Percentiles rank a stretch among this genome's conserved stretches.
phyloP scores from a whole-genome alignment of 2,888 invertebrate genomes.

The Drosophila austrosaltans region DNA sequence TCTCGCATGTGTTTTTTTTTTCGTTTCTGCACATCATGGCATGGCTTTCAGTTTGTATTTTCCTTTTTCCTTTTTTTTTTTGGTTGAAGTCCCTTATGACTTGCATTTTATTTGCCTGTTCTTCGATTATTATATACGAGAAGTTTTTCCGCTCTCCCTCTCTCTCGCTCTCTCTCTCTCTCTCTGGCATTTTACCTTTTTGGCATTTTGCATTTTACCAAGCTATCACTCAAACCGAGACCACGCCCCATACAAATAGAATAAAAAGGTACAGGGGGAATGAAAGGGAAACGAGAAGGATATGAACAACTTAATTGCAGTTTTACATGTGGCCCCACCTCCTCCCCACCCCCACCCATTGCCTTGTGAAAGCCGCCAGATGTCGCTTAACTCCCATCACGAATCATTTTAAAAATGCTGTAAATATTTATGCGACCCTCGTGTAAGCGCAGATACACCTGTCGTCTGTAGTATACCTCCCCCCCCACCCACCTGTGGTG shows the following conservation, averaged over 20 bases:
- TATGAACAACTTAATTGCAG: slow-evolving; percentile 74
- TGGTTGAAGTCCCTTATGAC: slow-evolving; percentile 52
- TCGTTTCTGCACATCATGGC: slow-evolving; percentile 35
- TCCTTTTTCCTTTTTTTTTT: background rate
- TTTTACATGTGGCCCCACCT: slow-evolving; percentile 63
- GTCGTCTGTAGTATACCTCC: slow-evolving; percentile 20
- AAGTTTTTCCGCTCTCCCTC: slow-evolving; percentile 9
- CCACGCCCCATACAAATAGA: slow-evolving; percentile 10
- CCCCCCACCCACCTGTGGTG: background rate
- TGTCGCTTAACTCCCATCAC: slow-evolving; percentile 46
- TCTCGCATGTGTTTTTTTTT: background rate
- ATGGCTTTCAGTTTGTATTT: background rate
- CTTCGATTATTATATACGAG: slow-evolving; percentile 57
- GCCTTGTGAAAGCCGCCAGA: slow-evolving; percentile 64
- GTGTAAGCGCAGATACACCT: slow-evolving; percentile 57
- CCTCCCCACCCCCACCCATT: background rate
- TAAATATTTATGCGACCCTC: slow-evolving; percentile 68
- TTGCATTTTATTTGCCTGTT: slow-evolving; percentile 64
- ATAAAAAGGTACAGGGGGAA: background rate
- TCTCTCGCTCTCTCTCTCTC: slow-evolving; percentile 14
- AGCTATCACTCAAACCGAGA: slow-evolving; percentile 25
- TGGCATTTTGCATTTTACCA: slow-evolving; percentile 34
- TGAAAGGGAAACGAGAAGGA: background rate
- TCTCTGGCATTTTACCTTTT: slow-evolving; percentile 26
- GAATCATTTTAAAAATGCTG: slow-evolving; percentile 71